Base-by-base conservation (phyloP, 2,888 invertebrate species). In the Metellina segmentata region DNA sequence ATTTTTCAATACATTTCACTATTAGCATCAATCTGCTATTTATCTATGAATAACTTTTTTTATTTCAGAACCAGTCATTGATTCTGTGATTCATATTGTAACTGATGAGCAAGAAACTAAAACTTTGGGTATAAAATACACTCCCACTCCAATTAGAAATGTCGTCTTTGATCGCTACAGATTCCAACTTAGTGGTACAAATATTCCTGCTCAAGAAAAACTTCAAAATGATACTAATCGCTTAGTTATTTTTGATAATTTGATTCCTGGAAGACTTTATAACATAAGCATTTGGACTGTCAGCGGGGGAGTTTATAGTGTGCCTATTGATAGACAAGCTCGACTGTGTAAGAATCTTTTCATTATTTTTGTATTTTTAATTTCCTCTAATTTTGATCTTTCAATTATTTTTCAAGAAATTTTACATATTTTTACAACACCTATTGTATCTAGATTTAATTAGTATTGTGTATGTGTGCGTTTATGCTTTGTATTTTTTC, bases 241-340 rank as follows among this genome's bases (percentile, higher is more conserved):
- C 6, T 88, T 93, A 95, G 97, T 98, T 19, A 96, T 96, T 6
- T 98, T 97, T 95, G 96, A 96, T 72, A 96, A 96, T 19, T 96
- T 98, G n/a, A 96, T 96, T 93, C 98, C 98, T 6, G 98, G 98
- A 74, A 96, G 97, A 93, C 96, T 98, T 75, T 98, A 98, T 95
- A 98, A 98, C 95, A 97, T 98, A 93, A 98, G 98, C 79, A 97
- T 98, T 94, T 98, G 98, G 98, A 98, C 98, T n/a, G 97, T 98
- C 61, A 97, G 97, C 91, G 97, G 96, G 93, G 97, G 97, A 94
- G 97, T 98, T 79, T 96, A 97, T 93, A 98, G 97, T 95, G 96
- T 97, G 95, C 98, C 98, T 1, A 96, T 98, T 94, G 96, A 97
- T 94, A 96, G 98, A 19, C 98, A 98, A 95, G 98, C 97, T 94